Evolutionary conservation across 1,140 invertebrate genomes (phyloP).

Genomic region (Phocides pigmalion): DNA sequence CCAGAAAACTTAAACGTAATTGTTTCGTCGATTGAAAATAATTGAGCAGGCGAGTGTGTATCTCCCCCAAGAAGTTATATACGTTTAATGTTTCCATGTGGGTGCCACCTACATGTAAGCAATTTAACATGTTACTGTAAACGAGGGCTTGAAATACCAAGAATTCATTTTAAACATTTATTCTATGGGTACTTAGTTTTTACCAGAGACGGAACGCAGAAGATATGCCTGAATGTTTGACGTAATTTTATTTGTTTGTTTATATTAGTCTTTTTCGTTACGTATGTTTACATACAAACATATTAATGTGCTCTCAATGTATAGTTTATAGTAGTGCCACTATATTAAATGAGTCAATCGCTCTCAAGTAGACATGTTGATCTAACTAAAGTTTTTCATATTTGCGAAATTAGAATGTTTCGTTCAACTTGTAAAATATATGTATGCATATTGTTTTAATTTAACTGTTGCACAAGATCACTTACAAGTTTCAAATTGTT

Average conservation of each 20-base stretch:
- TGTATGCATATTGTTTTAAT: too few species aligned
- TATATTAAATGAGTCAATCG: too few species aligned
- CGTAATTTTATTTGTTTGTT: slow-evolving; percentile 2
- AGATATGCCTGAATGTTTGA: background rate
- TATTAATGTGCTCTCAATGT: background rate
- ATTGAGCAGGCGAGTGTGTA: slow-evolving; percentile 2
- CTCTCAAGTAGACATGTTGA: too few species aligned
- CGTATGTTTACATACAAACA: background rate
- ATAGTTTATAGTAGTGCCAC: background rate
- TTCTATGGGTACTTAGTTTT: slow-evolving; percentile 1
- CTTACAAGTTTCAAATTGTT: too few species aligned
- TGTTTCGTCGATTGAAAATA: background rate
- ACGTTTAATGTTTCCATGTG: slow-evolving; percentile 16
- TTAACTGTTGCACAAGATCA: too few species aligned
- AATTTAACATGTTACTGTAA: slow-evolving; percentile 13
- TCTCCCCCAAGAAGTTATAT: background rate
- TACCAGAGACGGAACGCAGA: background rate
- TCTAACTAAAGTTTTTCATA: too few species aligned
- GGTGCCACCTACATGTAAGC: slow-evolving; percentile 18
- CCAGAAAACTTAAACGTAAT: background rate
- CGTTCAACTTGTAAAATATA: too few species aligned
- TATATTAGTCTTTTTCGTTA: background rate
- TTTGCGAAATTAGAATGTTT: too few species aligned
- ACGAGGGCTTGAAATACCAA: slow-evolving; percentile 1
- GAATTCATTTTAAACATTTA: slow-evolving; percentile 12